Conservation (phyloP, 2,888 invertebrate species). For the Ochropleura leucogaster region DNA sequence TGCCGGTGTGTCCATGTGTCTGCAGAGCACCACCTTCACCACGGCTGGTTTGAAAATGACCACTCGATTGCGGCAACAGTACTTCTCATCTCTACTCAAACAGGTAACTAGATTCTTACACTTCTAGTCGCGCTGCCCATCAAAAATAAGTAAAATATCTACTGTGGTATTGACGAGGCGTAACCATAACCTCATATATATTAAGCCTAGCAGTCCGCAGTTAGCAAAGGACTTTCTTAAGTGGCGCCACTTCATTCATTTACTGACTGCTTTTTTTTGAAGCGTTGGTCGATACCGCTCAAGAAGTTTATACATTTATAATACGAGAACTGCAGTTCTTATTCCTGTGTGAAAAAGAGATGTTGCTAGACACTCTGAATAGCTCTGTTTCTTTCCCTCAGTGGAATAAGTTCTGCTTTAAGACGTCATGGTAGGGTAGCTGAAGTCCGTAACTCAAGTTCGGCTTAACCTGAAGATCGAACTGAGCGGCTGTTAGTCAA, state of each 20-base stretch:
- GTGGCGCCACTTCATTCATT: background rate
- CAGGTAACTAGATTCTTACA: constrained; percentile 78
- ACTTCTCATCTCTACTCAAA: constrained; percentile 89
- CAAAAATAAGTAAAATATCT: background rate
- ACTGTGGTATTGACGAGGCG: background rate
- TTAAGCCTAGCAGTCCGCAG: background rate
- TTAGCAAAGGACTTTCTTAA: background rate
- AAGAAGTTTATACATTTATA: background rate
- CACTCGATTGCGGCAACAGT: constrained; percentile 89
- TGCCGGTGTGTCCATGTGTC: constrained; percentile 92
- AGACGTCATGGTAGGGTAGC: too few species aligned
- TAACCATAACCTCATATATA: background rate
- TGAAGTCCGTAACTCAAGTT: too few species aligned
- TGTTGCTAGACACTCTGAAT: too few species aligned
- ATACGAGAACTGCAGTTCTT: background rate
- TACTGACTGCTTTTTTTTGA: background rate
- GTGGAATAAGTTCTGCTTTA: too few species aligned
- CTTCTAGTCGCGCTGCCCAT: background rate
- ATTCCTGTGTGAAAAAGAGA: too few species aligned
- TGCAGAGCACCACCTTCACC: constrained; percentile 94
- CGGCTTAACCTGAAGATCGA: too few species aligned
- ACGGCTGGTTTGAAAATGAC: constrained; percentile 95
- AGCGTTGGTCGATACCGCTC: background rate
- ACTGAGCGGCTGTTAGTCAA: too few species aligned
- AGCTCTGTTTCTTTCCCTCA: too few species aligned